Percentiles rank a stretch among this genome's conserved stretches.
Evolutionary conservation across 2,888 invertebrate genomes (phyloP).

Genomic region (Nemurella pictetii): DNA sequence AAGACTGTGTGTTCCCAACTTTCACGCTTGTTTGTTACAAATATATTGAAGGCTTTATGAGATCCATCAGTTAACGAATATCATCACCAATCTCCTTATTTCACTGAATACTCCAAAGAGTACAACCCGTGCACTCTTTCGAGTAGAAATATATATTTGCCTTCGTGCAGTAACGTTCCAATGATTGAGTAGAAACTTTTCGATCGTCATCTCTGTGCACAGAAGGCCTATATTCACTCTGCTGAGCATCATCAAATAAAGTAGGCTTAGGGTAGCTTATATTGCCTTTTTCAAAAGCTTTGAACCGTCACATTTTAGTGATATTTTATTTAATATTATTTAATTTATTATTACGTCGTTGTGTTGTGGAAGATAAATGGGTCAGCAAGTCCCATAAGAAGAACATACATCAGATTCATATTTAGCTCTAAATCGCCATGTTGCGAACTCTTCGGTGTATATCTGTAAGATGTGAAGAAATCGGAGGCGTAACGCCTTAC

Average conservation of each 20-base stretch:
- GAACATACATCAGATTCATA: neutral
- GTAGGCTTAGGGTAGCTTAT: slow-evolving; percentile 16
- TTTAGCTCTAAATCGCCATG: neutral
- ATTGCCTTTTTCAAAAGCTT: slow-evolving; percentile 18
- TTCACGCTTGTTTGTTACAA: neutral
- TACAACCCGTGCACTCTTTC: neutral
- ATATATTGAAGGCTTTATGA: neutral
- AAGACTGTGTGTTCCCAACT: slow-evolving; percentile 15
- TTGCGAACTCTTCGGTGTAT: neutral
- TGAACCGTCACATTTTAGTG: slow-evolving; percentile 36
- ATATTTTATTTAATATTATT: slow-evolving; percentile 40
- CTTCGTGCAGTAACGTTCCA: neutral
- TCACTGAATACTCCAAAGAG: slow-evolving; percentile 15
- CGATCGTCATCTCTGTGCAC: neutral
- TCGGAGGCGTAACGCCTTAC: neutral
- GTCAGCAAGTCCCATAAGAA: slow-evolving; percentile 23
- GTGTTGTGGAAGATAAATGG: slow-evolving; percentile 38
- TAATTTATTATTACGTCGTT: slow-evolving; percentile 42
- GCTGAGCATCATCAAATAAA: slow-evolving; percentile 7
- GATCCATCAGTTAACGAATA: slow-evolving; percentile 1
- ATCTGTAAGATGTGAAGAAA: neutral
- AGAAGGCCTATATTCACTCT: neutral
- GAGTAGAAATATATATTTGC: neutral
- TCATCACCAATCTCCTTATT: slow-evolving; percentile 16
- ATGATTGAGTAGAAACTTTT: neutral